These are phyloP conservation scores for Bryconaethiops microstoma DNA, from an alignment of 2,797 vertebrate species.

Conservation along the genomic window DNA sequence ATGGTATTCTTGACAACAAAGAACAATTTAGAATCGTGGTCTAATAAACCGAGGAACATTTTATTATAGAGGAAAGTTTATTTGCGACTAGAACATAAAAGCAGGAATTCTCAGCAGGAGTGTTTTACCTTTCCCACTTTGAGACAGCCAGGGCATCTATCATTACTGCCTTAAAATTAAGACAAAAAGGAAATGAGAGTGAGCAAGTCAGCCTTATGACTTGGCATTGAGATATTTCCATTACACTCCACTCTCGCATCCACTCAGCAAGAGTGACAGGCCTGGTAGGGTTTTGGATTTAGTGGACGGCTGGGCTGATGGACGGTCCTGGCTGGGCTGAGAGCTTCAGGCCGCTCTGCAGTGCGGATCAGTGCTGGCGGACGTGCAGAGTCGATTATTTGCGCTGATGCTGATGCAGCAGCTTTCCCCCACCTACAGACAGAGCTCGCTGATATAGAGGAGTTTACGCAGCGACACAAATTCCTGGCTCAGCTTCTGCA, in stretches of 20 bases:
- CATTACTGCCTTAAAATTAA: not conserved
- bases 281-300: not conserved
- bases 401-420: slow-evolving; percentile 40
- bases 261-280: not conserved
- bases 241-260: not conserved
- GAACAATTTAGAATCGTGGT: not conserved
- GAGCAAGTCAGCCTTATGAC: not conserved
- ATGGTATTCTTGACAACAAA: not conserved
- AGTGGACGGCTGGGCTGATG: not conserved
- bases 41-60: not conserved
- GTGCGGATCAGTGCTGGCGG: slow-evolving; percentile 33
- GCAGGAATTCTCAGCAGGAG: not conserved
- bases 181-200: not conserved
- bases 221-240: slow-evolving; percentile 12
- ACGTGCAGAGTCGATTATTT: slow-evolving; percentile 31
- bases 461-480: slow-evolving; percentile 36
- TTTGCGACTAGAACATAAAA: not conserved
- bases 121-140: not conserved
- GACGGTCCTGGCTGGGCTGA: not conserved
- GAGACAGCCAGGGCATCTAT: not conserved
- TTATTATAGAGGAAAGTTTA: not conserved
- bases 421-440: slow-evolving; percentile 43
- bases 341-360: slow-evolving; percentile 37
- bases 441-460: slow-evolving; percentile 28
- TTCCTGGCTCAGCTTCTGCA: slow-evolving; percentile 22